Evolutionary conservation across 2,797 vertebrate genomes (phyloP).

Genomic region (Tauraco hartlaubi): DNA sequence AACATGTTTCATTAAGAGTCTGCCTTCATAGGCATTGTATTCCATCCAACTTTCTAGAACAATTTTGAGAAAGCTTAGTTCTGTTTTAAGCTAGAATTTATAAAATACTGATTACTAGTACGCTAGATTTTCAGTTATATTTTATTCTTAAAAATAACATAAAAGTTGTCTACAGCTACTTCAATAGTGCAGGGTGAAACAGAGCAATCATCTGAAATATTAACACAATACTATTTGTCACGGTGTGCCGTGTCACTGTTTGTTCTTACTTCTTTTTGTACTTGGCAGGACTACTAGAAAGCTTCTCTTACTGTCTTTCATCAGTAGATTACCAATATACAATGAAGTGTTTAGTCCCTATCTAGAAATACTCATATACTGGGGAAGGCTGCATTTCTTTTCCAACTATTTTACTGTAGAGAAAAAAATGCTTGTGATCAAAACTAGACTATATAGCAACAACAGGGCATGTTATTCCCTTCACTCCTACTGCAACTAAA

Average conservation of each 20-base stretch:
- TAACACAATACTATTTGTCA: not conserved
- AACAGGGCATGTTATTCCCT: not conserved
- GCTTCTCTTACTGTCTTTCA: not conserved
- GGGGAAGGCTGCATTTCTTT: not conserved
- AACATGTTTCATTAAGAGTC: not conserved
- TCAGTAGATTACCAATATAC: not conserved
- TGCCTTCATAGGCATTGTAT: not conserved
- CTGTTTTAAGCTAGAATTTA: not conserved
- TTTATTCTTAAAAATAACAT: not conserved
- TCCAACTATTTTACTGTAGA: not conserved
- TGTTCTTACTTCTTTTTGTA: not conserved
- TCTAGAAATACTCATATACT: not conserved
- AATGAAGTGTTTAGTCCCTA: not conserved
- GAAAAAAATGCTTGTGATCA: not conserved
- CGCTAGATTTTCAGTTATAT: not conserved
- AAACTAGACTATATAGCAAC: not conserved
- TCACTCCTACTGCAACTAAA: not conserved
- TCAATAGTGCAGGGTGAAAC: not conserved
- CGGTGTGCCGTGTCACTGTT: not conserved
- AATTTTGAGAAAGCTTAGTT: not conserved
- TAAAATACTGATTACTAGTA: not conserved
- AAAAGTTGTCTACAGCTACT: not conserved
- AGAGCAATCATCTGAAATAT: not conserved
- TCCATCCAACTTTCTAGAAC: not conserved
- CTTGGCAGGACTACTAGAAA: not conserved